Evolutionary conservation across 2,113 vertebrate genomes (phyloP).

Genomic region (Xiphorhynchus elegans): DNA sequence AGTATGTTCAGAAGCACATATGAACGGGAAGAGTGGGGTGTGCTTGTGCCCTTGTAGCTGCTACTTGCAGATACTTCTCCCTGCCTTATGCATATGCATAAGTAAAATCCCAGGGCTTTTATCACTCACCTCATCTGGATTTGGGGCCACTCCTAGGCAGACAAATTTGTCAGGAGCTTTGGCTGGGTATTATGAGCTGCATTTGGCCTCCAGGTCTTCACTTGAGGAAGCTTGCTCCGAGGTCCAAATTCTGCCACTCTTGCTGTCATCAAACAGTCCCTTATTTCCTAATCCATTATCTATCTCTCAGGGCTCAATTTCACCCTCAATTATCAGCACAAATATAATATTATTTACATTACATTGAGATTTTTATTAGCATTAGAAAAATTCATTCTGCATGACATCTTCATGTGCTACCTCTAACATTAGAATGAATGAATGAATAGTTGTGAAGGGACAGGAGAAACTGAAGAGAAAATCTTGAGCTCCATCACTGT

Average conservation of each 20-base stretch:
- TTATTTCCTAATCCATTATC: not conserved
- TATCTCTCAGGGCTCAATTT: not conserved
- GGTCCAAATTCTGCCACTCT: not conserved
- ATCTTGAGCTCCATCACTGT: not conserved
- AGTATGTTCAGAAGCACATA: not conserved
- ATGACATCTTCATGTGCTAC: not conserved
- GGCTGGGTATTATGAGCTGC: not conserved
- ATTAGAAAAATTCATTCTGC: not conserved
- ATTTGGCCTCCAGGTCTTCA: slow-evolving; percentile 31
- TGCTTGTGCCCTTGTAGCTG: not conserved
- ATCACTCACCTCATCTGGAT: not conserved
- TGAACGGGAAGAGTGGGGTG: not conserved
- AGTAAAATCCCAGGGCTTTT: not conserved
- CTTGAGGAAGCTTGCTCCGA: slow-evolving; percentile 28
- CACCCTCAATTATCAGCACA: not conserved
- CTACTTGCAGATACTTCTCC: not conserved
- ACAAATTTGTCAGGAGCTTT: slow-evolving; percentile 12
- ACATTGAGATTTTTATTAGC: not conserved
- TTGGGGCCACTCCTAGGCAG: not conserved
- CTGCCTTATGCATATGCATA: not conserved
- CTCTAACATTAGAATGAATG: not conserved
- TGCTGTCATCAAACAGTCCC: not conserved
- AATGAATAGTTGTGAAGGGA: not conserved
- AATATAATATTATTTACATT: not conserved
- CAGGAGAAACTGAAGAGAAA: not conserved